Evolutionary conservation across 2,113 vertebrate genomes (phyloP).

Genomic region (Rhabdornis inornatus): DNA sequence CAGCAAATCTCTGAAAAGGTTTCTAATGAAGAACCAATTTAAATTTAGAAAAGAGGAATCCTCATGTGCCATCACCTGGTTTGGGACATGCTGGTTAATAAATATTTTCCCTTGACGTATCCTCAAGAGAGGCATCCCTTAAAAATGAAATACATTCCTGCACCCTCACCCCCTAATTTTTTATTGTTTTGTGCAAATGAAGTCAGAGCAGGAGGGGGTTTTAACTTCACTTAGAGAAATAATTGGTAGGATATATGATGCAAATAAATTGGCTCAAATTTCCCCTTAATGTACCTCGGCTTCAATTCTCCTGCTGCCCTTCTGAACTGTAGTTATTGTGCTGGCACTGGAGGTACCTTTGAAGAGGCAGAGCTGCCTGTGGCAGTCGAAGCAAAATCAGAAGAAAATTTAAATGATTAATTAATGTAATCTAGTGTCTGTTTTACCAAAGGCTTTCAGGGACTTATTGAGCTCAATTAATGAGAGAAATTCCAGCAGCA

Average conservation of each 20-base stretch:
- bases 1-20: background rate
- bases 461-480: slow-evolving; percentile 58
- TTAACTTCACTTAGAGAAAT: background rate
- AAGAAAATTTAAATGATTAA: slow-evolving; percentile 72
- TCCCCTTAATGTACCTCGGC: background rate
- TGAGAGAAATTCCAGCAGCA: slow-evolving; percentile 53
- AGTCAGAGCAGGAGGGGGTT: background rate
- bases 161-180: background rate
- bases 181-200: background rate
- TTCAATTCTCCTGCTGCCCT: background rate
- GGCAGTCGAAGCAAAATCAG: slow-evolving; percentile 57
- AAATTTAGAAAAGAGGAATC: background rate
- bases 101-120: background rate
- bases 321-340: slow-evolving; percentile 19
- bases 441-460: slow-evolving; percentile 67
- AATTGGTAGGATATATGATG: background rate
- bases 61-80: background rate
- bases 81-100: background rate
- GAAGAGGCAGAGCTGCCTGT: slow-evolving; percentile 60
- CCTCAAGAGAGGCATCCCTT: background rate
- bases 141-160: background rate
- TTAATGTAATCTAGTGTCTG: slow-evolving; percentile 68
- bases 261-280: slow-evolving; percentile 38
- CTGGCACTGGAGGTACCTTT: slow-evolving; percentile 30
- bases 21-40: background rate